Base-by-base conservation (phyloP, 2,113 vertebrate species). In the Podarcis raffonei region DNA sequence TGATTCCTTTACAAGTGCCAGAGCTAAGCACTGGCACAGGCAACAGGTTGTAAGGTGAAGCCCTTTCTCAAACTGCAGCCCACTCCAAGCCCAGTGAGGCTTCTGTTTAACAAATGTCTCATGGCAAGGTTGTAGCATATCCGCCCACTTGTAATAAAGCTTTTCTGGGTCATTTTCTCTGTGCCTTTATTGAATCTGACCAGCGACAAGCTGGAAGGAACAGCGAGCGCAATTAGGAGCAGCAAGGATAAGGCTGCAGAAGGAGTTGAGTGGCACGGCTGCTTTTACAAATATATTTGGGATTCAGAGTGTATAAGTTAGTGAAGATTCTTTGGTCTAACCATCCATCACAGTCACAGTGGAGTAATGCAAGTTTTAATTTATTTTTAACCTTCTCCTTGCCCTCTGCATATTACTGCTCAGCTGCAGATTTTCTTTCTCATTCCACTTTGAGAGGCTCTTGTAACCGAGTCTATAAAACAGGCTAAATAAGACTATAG, bases 381-480 rank as follows among this genome's bases (percentile, higher is more conserved):
- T 79, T 81, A 83, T 81, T 72, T 37, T 25, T 20, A 87, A 85
- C 78, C 57, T 59, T 85, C 86, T 84, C 35, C n/a, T 27, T 74
- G 32, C 37, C 35, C 87, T 39, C 32, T 8, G 25, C 23, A 69
- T 78, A 75, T 9, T 93, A 22, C 37, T 71, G 20, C 57, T 74
- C 20, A 85, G 18, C 1, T 82, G n/a, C 11, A 20, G 78, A 8
- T 32, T 80, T 83, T 85, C 9, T 77, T 79, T 86, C 30, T 53
- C 53, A 82, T 71, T 74, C 68, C 42, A 30, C 15, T 30, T 85
- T 53, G 84, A 91, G 62, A 87, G 35, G 15, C 72, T 83, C 85
- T 2, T 3, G 77, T 87, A 69, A 85, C 89, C 30, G 9, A 12
- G 76, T 86, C 92, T 39, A 27, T 30, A 88, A 42, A 85, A 85